Conservation (phyloP, 1,140 invertebrate genomes). For the Grapholita molesta region DNA sequence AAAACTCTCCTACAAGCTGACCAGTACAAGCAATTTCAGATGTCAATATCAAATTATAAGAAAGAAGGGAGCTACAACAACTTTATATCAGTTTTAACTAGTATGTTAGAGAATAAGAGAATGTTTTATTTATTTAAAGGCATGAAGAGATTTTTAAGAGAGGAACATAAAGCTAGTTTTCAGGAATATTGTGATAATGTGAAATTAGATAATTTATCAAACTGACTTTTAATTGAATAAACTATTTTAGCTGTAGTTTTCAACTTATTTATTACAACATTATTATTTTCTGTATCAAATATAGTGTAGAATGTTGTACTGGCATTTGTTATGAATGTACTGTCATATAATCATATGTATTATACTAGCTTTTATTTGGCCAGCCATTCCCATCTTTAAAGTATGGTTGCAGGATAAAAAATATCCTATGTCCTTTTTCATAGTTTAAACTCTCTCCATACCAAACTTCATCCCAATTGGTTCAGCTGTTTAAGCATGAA, state of each 20-base stretch:
- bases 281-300: too few relatives aligned
- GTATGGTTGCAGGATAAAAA: too few relatives aligned
- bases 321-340: too few relatives aligned
- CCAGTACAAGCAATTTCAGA: slow-evolving; percentile 80
- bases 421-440: too few relatives aligned
- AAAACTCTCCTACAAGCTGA: slow-evolving; percentile 75
- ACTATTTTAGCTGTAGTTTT: slow-evolving; percentile 1
- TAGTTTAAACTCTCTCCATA: too few relatives aligned
- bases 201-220: slow-evolving; percentile 38
- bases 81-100: slow-evolving; percentile 74
- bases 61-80: slow-evolving; percentile 75
- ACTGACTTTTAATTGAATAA: slow-evolving; percentile 17
- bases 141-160: slow-evolving; percentile 80
- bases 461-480: too few relatives aligned
- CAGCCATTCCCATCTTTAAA: too few relatives aligned
- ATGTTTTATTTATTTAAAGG: slow-evolving; percentile 81
- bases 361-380: too few relatives aligned
- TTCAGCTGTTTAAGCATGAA: too few relatives aligned
- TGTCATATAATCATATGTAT: too few relatives aligned
- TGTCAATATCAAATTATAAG: slow-evolving; percentile 80
- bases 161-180: slow-evolving; percentile 77
- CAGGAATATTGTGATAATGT: slow-evolving; percentile 76
- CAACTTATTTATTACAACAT: background rate
- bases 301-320: too few relatives aligned
- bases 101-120: slow-evolving; percentile 75